Evolutionary conservation across 2,888 invertebrate species (phyloP), one percentile per base, ranked within the genome.

Genomic region (Petrolisthes cinctipes): DNA sequence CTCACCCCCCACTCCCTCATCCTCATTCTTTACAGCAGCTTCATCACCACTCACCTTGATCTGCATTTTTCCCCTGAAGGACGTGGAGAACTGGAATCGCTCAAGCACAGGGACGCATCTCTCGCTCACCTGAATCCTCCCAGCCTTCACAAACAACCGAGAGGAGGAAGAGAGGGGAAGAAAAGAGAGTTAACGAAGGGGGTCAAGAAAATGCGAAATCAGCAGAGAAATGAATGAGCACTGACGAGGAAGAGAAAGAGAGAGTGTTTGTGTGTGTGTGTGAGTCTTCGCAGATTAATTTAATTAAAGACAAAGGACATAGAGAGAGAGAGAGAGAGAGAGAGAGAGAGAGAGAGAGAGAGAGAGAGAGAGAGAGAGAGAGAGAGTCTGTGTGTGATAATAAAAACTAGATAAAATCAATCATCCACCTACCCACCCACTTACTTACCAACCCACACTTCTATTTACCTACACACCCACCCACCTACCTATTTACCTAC

Each of bases 41-140:
- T 23, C 3, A 68, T 23, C 14, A 37, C 4, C 4, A 66, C 9
- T 17, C 61, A 61, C 61, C 94, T 97, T 97, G 53, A 97, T 95
- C 93, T 95, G 95, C 66, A 97, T 95, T 57, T 94, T 94, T 75
- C 97, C 97, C 90, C 97, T 94, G 23, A 94, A 94, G 90, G 95
- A 94, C 0, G 96, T 94, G 81, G 94, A 93, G 92, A 96, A 97
- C 84, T 94, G 94, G 51, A 95, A 94, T 0, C 94, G 93, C 0
- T 95, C 94, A 6, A 97, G 94, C 86, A 96, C 94, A 0, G 94
- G 93, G 86, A 95, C 95, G 0, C 96, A 96, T 75, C 94, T 94
- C 17, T 95, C 94, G 0, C 97, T 97, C 91, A 97, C 94, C 92
- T 97, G 97, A 23, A 97, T 94, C 92, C 94, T 95, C 87, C 95